A percentile compares a stretch with the other conserved stretches of the same genome.
Conservation (phyloP, 2,888 invertebrate genomes). For the Aricia artaxerxes region DNA sequence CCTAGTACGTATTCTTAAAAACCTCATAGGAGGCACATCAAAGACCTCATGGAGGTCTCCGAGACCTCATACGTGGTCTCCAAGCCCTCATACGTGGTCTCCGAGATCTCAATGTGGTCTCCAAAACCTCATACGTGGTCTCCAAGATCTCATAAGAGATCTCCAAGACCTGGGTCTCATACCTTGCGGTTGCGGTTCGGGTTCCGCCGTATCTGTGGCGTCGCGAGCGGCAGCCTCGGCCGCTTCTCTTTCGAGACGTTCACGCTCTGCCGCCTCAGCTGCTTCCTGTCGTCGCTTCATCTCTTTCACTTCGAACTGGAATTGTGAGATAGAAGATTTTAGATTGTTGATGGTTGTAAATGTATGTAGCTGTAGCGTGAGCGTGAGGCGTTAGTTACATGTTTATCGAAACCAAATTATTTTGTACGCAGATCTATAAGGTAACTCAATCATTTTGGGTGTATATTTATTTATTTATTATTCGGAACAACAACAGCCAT, state of each 20-base stretch:
- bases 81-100: neutral
- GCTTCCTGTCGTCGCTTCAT: slow-evolving; percentile 93
- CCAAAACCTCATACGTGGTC: neutral
- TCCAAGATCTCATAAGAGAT: neutral
- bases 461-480: no score
- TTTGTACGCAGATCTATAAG: neutral
- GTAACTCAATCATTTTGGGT: neutral
- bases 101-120: neutral
- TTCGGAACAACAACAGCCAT: no score
- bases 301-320: slow-evolving; percentile 97
- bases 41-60: neutral
- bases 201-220: slow-evolving; percentile 63
- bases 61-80: neutral
- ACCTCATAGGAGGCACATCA: neutral
- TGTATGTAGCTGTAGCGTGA: neutral
- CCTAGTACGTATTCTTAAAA: neutral
- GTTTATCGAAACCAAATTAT: no score
- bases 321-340: slow-evolving; percentile 20
- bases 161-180: slow-evolving; percentile 23
- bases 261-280: slow-evolving; percentile 90
- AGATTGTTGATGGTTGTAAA: neutral
- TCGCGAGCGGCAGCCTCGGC: slow-evolving; percentile 70
- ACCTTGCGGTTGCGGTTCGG: slow-evolving; percentile 67
- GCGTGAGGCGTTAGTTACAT: neutral
- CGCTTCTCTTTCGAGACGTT: slow-evolving; percentile 82